Percentiles rank a stretch among this genome's conserved stretches.
phyloP scores from a whole-genome alignment of 2,113 vertebrate genomes.

The Hemibagrus wyckioides region DNA sequence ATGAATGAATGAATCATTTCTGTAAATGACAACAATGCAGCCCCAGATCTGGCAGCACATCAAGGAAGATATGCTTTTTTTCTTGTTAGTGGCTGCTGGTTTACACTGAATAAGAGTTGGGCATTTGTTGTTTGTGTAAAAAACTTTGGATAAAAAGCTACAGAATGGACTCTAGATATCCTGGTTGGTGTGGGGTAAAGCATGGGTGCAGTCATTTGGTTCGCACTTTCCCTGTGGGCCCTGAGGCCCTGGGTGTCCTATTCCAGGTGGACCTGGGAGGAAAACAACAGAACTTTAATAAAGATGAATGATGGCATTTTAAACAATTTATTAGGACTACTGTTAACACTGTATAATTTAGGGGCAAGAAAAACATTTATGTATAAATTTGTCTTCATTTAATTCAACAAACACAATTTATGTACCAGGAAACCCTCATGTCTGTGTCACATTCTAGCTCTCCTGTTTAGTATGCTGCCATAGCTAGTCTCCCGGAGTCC shows the following conservation, averaged over 20 bases:
- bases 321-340: not conserved
- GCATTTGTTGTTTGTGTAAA: not conserved
- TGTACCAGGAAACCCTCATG: no score
- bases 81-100: not conserved
- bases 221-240: constrained; percentile 84
- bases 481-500: no score
- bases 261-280: constrained; percentile 73
- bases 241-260: constrained; percentile 77
- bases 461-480: no score
- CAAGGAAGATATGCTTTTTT: not conserved
- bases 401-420: no score
- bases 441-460: no score
- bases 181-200: constrained; percentile 62
- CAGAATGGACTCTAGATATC: constrained; percentile 60
- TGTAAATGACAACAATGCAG: not conserved
- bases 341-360: not conserved
- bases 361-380: not conserved
- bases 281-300: constrained; percentile 44
- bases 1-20: not conserved
- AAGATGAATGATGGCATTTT: not conserved
- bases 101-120: not conserved
- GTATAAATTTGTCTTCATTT: no score
- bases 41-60: not conserved
- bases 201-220: constrained; percentile 81
- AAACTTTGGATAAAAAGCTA: not conserved